phyloP scores from a whole-genome alignment of 2,797 vertebrate genomes.

The Notamacropus eugenii region DNA sequence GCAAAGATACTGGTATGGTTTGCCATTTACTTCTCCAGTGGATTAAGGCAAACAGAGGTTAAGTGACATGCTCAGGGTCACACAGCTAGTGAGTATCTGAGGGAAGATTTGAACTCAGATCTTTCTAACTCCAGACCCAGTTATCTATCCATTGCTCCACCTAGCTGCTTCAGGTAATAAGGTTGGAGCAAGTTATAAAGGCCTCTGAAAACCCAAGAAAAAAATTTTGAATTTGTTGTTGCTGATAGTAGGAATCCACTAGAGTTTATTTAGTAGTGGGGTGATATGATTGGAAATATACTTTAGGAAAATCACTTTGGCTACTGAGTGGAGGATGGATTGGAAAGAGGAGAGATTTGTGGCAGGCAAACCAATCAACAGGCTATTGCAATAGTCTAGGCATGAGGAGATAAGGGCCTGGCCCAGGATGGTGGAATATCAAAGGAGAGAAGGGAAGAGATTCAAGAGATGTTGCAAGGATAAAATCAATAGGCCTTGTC shows the following conservation, averaged over 20 bases:
- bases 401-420: background rate
- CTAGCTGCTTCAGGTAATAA: background rate
- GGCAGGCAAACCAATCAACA: background rate
- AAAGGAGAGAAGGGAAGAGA: background rate
- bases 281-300: background rate
- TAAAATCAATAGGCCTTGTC: background rate
- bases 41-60: background rate
- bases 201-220: background rate
- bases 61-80: background rate
- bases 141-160: background rate
- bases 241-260: background rate
- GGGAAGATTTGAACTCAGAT: background rate
- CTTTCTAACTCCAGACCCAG: background rate
- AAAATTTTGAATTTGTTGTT: background rate
- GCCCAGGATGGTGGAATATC: too few relatives aligned
- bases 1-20: background rate
- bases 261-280: background rate
- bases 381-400: background rate
- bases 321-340: background rate
- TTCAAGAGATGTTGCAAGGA: background rate
- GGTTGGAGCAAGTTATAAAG: background rate
- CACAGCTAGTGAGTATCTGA: background rate
- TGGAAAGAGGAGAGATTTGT: background rate
- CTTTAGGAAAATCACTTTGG: background rate
- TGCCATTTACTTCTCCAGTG: background rate